phyloP scores from a whole-genome alignment of 2,888 invertebrate genomes.

The Heliothis peltigera region DNA sequence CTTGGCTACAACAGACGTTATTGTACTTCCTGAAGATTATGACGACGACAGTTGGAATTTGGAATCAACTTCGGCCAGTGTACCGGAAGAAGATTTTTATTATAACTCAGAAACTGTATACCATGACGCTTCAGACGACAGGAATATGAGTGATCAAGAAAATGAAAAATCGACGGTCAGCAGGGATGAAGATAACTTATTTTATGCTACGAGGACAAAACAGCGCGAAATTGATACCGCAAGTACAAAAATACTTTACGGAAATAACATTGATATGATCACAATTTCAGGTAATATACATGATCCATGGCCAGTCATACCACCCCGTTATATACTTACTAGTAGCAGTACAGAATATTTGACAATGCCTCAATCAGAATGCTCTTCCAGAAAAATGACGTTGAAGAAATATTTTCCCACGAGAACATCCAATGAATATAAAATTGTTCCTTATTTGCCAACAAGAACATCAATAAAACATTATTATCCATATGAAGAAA shows the following conservation, averaged over 20 bases:
- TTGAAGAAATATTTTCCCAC: slow-evolving; percentile 50
- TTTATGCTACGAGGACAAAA: neutral
- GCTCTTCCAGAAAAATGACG: slow-evolving; percentile 16
- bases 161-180: slow-evolving; percentile 5
- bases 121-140: neutral
- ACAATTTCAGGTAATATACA: slow-evolving; percentile 9
- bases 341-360: slow-evolving; percentile 31
- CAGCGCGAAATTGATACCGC: neutral
- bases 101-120: neutral
- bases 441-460: slow-evolving; percentile 24
- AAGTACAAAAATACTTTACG: neutral
- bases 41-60: slow-evolving; percentile 33
- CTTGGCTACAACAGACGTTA: slow-evolving; percentile 43
- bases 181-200: neutral
- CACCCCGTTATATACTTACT: slow-evolving; percentile 4
- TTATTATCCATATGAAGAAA: neutral
- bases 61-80: slow-evolving; percentile 10
- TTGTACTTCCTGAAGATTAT: slow-evolving; percentile 65
- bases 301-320: slow-evolving; percentile 25
- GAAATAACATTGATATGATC: neutral
- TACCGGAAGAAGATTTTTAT: neutral
- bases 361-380: neutral
- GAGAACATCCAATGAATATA: neutral
- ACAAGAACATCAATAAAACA: slow-evolving; percentile 1
- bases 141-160: neutral